Base-by-base conservation (phyloP, 2,888 invertebrate genomes). In the Criorhina ranunculi region DNA sequence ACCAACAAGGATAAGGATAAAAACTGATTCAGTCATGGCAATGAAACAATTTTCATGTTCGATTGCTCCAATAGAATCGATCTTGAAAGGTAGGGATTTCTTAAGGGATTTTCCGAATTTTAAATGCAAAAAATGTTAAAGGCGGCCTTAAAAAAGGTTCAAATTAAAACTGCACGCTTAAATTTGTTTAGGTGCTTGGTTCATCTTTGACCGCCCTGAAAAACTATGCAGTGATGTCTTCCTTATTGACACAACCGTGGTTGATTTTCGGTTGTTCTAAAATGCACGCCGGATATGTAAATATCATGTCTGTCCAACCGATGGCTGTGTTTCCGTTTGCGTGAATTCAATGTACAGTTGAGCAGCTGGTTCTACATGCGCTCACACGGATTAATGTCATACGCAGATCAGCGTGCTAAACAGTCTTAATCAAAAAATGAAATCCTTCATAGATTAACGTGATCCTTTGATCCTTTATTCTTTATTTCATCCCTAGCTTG, bases 401-500 rank as follows among this genome's bases (percentile, higher is more conserved):
- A 87, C 87, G 87, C 88, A 88, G 88, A 89, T 89, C 89, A 89
- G 86, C 87, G 87, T 80, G 70, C 85, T 85, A 85, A 85, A 85
- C 80, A 75, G 85, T 85, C 85, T 85, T 80, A 85, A 85, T 85
- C 75, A 85, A 85, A 80, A 85, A 85, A 80, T 76, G 29, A 85
- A 85, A 85, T 85, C 85, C 57, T 76, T 76, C 75, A 73, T 73
- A 90, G 91, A 91, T 91, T 91, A 91, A 88, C 88, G 86, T 90
- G 89, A 90, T 90, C 90, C 89, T 87, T 89, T 90, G 90, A 90
- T 89, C 89, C 90, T 89, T 88, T 66, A 85, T 80, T 60, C 90
- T 89, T 88, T 66, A 85, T 80, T 60, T 40, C 33, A 55, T 33
- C 44, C 51, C 40, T 66, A 69, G 55, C 57, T 62, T 83, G 70